Evolutionary conservation across 2,113 vertebrate species (phyloP).

Genomic region (Myotis lucifugus): DNA sequence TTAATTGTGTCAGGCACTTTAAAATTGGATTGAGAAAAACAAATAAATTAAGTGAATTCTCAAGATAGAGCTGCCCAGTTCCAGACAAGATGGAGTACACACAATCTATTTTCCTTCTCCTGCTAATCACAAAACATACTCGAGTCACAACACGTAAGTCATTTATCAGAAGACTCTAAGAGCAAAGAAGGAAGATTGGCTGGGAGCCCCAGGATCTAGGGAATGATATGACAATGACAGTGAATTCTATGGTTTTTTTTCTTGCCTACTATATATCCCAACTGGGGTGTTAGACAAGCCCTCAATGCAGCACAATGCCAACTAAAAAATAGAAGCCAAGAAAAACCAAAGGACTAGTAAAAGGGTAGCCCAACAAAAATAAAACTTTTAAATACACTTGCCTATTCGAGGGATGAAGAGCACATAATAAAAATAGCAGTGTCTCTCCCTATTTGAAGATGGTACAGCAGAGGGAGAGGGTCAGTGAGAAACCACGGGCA

Average conservation of each 20-base stretch:
- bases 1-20: neutral
- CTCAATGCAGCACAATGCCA: neutral
- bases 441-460: rapidly evolving
- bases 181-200: neutral
- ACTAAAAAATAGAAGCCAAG: neutral
- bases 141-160: neutral
- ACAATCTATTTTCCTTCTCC: neutral
- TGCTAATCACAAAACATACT: neutral
- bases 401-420: neutral
- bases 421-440: neutral
- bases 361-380: neutral
- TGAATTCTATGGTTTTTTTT: neutral
- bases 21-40: conserved; percentile 30
- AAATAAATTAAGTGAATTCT: conserved; percentile 5
- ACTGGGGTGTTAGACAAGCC: neutral
- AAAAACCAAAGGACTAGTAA: neutral
- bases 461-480: too few relatives aligned
- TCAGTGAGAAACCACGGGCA: rapidly evolving
- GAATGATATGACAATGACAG: neutral
- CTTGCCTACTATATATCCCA: neutral
- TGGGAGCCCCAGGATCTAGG: neutral
- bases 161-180: neutral
- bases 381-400: neutral
- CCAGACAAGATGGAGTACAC: neutral
- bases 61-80: neutral